phyloP scores from a whole-genome alignment of 1,140 invertebrate genomes.

The Ceratina calcarata region DNA sequence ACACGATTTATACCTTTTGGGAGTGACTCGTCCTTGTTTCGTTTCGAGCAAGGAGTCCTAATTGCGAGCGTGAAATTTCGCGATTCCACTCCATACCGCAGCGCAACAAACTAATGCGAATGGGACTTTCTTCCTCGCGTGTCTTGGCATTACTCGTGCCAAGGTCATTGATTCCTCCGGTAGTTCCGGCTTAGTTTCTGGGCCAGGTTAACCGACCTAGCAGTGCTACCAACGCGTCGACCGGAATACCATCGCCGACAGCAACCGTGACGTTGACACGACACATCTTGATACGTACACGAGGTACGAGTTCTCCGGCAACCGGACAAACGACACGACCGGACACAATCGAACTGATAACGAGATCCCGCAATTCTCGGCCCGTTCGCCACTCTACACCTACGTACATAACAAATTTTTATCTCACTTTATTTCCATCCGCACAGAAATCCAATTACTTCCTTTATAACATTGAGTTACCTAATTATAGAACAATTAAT shows the following conservation, averaged over 20 bases:
- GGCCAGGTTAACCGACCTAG: slow-evolving; percentile 73
- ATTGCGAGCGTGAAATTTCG: slow-evolving; percentile 19
- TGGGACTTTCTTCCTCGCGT: slow-evolving; percentile 65
- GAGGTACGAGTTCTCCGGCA: background rate
- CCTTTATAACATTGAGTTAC: too few relatives aligned
- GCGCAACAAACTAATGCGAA: slow-evolving; percentile 31
- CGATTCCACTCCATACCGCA: slow-evolving; percentile 29
- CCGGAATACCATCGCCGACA: slow-evolving; percentile 56
- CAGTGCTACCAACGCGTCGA: slow-evolving; percentile 53
- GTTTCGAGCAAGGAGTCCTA: background rate
- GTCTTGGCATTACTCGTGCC: slow-evolving; percentile 61
- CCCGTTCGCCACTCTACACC: background rate
- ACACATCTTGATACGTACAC: slow-evolving; percentile 39
- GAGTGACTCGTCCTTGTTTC: too few relatives aligned
- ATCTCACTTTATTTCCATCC: background rate
- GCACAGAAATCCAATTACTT: background rate
- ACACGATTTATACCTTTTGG: too few relatives aligned
- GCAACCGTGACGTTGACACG: slow-evolving; percentile 49
- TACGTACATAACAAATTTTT: background rate
- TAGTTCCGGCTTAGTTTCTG: slow-evolving; percentile 77
- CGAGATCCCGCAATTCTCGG: background rate
- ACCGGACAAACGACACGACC: background rate
- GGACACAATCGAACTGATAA: slow-evolving; percentile 19
- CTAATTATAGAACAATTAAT: too few relatives aligned
- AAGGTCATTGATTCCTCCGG: slow-evolving; percentile 76